Evolutionary conservation across 37 sponge, comb jelly and placozoan species (phyloP), one percentile per base, ranked within the genome.

Genomic region (Ianthella basta): DNA sequence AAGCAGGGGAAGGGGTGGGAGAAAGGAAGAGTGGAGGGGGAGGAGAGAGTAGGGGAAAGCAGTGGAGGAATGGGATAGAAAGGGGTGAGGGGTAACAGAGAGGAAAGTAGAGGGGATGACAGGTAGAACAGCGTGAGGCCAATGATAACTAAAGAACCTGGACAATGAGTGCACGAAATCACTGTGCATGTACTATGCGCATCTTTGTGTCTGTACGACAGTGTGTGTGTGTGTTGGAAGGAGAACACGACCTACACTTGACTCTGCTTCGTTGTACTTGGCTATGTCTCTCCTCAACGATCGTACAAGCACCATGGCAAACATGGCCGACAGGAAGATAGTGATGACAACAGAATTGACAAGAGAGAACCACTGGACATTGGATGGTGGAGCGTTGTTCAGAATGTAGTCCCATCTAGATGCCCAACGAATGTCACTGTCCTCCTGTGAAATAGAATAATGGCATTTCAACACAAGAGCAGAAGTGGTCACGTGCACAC

Each of bases 331-430:
- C 39, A 98, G 94, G 90, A 98, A 98, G 21, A 96, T 60, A 50
- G 97, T 91, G 85, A 98, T 98, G 38, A 98, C 91, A 8, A 98
- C 72, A 34, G 94, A 91, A 92, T 96, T 98, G 65, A 98, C 72
- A 0, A 98, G 89, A 60, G 88, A 89, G 81, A 97, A 95, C 99
- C 99, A 99, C 91, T 99, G 99, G 41, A 99, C 92, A 29, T 88
- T 92, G 56, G 86, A 83, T 41, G 93, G 97, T 37, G 84, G 82
- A 36, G 54, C 56, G n/a, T 91, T 95, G 72, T 80, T 86, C 37
- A 99, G 91, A 36, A 99, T 93, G 80, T 99, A 97, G 83, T 99
- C 99, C 99, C 99, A 99, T 23, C 99, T 83, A 55, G 96, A 91
- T 13, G 96, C 94, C 99, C 99, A 99, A 0, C 80, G 74, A 15